Evolutionary conservation across 2,113 vertebrate genomes (phyloP).

Genomic region (Callocephalon fimbriatum): DNA sequence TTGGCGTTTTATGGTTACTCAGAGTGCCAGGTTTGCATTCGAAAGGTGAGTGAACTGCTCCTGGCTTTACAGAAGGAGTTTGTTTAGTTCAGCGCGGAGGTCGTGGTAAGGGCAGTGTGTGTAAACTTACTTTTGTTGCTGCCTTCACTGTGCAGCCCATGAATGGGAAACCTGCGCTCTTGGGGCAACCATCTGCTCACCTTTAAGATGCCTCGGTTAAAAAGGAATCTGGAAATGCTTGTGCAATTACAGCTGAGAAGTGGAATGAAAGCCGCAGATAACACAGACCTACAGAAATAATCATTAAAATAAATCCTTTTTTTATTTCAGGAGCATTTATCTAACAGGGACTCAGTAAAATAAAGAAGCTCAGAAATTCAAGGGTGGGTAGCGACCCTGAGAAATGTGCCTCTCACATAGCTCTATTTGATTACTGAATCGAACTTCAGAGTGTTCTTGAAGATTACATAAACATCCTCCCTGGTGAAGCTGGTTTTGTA

Average conservation of each 20-base stretch:
- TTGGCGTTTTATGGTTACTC: background rate
- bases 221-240: background rate
- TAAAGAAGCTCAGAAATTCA: slow-evolving; percentile 31
- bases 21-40: slow-evolving; percentile 17
- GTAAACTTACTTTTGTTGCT: background rate
- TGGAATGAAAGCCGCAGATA: background rate
- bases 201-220: background rate
- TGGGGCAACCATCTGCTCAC: slow-evolving; percentile 14
- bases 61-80: background rate
- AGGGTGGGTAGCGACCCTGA: background rate
- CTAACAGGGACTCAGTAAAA: background rate
- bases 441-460: slow-evolving; percentile 33
- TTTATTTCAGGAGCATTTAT: background rate
- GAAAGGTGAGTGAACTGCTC: background rate
- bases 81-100: slow-evolving; percentile 12
- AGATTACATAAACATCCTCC: slow-evolving; percentile 33
- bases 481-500: slow-evolving; percentile 34
- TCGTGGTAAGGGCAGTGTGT: slow-evolving; percentile 36
- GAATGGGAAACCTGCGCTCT: background rate
- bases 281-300: background rate
- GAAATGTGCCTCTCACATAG: background rate
- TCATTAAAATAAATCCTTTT: background rate
- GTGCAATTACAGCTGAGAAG: background rate
- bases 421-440: slow-evolving; percentile 57
- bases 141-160: background rate